A percentile compares a stretch with the other conserved stretches of the same genome.
These are phyloP conservation scores for Papilio aristodemus DNA, from an alignment of 1,140 invertebrate species.

Conservation along the genomic window DNA sequence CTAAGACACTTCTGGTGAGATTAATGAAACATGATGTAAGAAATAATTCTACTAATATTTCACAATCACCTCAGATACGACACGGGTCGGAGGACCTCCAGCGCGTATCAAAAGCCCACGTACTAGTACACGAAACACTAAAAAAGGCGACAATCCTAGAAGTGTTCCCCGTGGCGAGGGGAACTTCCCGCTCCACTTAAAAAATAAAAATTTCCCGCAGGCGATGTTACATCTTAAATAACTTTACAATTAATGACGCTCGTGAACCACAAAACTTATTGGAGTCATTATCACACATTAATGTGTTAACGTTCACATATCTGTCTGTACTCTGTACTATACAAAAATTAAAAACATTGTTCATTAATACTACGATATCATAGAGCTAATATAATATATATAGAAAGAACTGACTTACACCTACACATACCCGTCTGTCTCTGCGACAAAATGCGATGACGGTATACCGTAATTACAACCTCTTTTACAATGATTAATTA, in stretches of 20 bases:
- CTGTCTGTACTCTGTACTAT: no score
- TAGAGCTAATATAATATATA: constrained; percentile 70
- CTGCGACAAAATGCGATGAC: constrained; percentile 52
- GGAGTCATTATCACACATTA: constrained; percentile 70
- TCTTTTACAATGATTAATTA: constrained; percentile 73
- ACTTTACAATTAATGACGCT: constrained; percentile 69
- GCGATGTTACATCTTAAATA: constrained; percentile 71
- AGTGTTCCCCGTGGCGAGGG: not conserved
- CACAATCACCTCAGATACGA: constrained; percentile 5
- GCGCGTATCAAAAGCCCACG: not conserved
- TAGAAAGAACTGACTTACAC: constrained; percentile 72
- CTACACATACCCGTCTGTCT: constrained; percentile 69
- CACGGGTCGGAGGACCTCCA: not conserved
- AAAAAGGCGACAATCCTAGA: not conserved
- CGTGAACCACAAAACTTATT: constrained; percentile 65
- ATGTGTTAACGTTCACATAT: constrained; percentile 55
- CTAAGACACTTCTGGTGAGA: no score
- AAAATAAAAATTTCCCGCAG: constrained; percentile 50
- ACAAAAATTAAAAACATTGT: constrained; percentile 80
- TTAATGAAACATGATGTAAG: no score
- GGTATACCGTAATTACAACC: constrained; percentile 77
- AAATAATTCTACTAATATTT: constrained; percentile 5
- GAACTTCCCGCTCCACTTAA: constrained; percentile 37
- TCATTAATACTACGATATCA: constrained; percentile 74
- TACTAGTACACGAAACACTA: no score